Base-by-base conservation (phyloP, 2,113 vertebrate species). In the Conger conger region DNA sequence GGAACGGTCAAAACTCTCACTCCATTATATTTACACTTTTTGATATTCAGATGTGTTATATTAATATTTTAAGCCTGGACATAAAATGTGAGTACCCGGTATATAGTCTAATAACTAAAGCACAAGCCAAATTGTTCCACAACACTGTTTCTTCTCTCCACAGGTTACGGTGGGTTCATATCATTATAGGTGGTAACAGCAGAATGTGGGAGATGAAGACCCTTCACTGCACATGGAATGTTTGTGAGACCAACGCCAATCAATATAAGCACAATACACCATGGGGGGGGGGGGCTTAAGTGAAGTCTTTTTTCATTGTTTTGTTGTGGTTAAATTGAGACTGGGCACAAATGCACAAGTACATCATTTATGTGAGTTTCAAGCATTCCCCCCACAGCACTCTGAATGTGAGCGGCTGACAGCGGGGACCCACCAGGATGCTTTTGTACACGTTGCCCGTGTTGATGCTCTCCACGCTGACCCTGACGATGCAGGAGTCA, bases 371-470 rank as follows among this genome's bases (percentile, higher is more conserved):
- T 11, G n/a, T 73, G n/a, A 13, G 68, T 30, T 30, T 73, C 68
- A 73, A 7, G 27, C n/a, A 33, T 30, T 9, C n/a, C 68, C 68
- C n/a, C 13, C 1, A 13, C 27, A 5, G 38, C 15, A 15, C 27
- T 5, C 35, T 73, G 57, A 36, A 40, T n/a, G n/a, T 18, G 0
- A 36, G 63, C 20, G 37, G 18, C 9, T 7, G 2, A 4, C 57
- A 3, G 81, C 33, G 3, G 1, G 0, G 81, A 88, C 96, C 94
- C 88, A 97, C 96, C 96, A 97, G 82, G 86, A 97, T 96, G 92
- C 97, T 97, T 86, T 95, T 96, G 86, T 97, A 97, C 83, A 97
- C 91, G 93, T 97, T 97, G 5, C 96, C 96, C 0, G 95, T 95
- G 91, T 92, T 92, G 20, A 93, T 87, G 1, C 93, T 90, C 63